Conservation (phyloP, 2,797 vertebrate genomes). For the Gymnothorax reevesii region DNA sequence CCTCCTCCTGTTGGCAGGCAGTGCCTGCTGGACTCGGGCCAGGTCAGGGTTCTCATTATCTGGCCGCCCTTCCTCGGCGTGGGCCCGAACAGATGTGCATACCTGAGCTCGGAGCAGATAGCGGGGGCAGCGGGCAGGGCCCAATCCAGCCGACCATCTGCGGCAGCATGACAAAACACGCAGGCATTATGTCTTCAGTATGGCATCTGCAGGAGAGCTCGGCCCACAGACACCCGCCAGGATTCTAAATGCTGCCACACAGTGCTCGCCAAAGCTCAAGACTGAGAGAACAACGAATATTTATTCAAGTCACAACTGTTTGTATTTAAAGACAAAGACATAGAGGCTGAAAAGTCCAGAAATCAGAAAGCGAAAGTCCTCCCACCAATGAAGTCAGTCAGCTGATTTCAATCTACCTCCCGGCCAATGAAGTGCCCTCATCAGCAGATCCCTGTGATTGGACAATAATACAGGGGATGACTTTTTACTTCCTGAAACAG, state of each 20-base stretch:
- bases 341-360: too few species aligned
- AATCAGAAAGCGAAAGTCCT: too few species aligned
- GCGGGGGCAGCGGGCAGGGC: background rate
- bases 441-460: too few species aligned
- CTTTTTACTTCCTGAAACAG: too few species aligned
- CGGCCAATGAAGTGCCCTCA: too few species aligned
- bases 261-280: background rate
- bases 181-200: background rate
- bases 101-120: slow-evolving; percentile 15
- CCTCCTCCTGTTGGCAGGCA: background rate
- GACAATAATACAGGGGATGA: too few species aligned
- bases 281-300: background rate
- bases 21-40: slow-evolving; percentile 1
- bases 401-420: too few species aligned
- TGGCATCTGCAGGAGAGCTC: background rate
- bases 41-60: slow-evolving; percentile 23
- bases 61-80: slow-evolving; percentile 29
- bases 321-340: too few species aligned
- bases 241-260: background rate
- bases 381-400: too few species aligned
- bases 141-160: slow-evolving; percentile 1
- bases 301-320: too few species aligned
- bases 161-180: slow-evolving; percentile 4
- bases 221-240: background rate
- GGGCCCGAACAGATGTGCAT: slow-evolving; percentile 24